A percentile compares a stretch with the other conserved stretches of the same genome.
phyloP scores from a whole-genome alignment of 64 coral and sea anemone species.

The Montipora efflorescens region DNA sequence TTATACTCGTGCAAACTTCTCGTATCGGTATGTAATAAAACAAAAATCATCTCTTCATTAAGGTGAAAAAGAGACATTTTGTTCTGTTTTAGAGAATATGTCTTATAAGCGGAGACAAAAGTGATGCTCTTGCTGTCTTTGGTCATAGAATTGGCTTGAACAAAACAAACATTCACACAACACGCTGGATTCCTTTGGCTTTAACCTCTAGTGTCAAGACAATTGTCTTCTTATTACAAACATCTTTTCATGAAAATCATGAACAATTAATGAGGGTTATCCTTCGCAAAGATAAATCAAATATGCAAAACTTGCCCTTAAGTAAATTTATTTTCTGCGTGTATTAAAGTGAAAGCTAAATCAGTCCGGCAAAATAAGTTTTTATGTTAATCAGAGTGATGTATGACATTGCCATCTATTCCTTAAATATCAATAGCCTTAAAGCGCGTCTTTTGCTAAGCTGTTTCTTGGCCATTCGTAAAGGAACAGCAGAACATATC shows the following conservation, averaged over 20 bases:
- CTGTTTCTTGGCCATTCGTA: background rate
- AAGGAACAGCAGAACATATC: background rate
- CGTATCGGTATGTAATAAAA: background rate
- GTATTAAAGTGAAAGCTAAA: background rate
- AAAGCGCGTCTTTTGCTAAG: background rate
- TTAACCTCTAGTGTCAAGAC: background rate
- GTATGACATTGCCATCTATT: background rate
- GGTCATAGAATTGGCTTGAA: background rate
- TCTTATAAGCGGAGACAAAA: background rate
- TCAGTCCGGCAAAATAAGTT: background rate
- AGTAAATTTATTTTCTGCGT: background rate
- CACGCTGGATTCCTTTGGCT: background rate
- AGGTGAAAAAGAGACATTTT: background rate
- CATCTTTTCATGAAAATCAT: conserved; percentile 3
- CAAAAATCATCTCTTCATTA: background rate
- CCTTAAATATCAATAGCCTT: background rate
- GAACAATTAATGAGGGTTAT: conserved; percentile 23
- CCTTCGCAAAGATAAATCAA: background rate
- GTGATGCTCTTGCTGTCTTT: background rate
- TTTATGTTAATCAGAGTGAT: background rate
- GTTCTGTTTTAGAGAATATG: background rate
- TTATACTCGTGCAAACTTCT: no score
- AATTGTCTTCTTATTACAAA: background rate
- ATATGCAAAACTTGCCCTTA: background rate
- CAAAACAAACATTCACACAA: background rate